phyloP scores from a whole-genome alignment of 1,140 invertebrate species.

The Andricus grossulariae region DNA sequence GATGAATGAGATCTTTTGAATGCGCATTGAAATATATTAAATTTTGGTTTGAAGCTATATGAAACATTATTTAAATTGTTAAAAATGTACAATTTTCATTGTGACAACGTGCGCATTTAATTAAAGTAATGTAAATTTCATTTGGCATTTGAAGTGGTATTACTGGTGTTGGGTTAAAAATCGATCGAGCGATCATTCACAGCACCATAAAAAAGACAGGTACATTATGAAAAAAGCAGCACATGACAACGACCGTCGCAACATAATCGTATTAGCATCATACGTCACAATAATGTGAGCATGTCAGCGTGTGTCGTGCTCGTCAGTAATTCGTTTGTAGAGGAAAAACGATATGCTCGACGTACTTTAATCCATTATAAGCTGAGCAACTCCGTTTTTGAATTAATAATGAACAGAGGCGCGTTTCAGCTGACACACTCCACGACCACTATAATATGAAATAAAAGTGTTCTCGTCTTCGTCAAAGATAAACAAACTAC shows the following conservation, averaged over 20 bases:
- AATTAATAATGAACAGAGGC: constrained; percentile 19
- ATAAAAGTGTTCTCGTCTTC: constrained; percentile 22
- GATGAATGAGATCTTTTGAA: too few relatives aligned
- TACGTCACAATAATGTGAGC: constrained; percentile 30
- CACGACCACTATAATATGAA: background rate
- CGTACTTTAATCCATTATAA: constrained; percentile 32
- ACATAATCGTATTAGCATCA: constrained; percentile 29
- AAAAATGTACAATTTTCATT: too few relatives aligned
- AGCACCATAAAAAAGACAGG: background rate
- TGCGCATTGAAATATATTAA: too few relatives aligned
- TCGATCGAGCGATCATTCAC: constrained; percentile 14
- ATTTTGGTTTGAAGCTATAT: too few relatives aligned
- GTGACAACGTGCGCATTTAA: too few relatives aligned
- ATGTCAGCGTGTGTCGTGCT: constrained; percentile 25
- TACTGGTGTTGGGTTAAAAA: background rate
- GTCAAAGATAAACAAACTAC: constrained; percentile 2
- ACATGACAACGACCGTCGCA: constrained; percentile 18
- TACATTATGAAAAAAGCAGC: background rate
- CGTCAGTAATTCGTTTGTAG: constrained; percentile 30
- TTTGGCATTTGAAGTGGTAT: background rate
- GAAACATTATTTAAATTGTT: too few relatives aligned
- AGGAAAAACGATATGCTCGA: constrained; percentile 29
- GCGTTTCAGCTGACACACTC: constrained; percentile 3
- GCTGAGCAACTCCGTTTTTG: background rate
- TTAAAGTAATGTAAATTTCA: too few relatives aligned